Evolutionary conservation across 1,140 invertebrate genomes (phyloP).

Genomic region (Plutomurus gul): DNA sequence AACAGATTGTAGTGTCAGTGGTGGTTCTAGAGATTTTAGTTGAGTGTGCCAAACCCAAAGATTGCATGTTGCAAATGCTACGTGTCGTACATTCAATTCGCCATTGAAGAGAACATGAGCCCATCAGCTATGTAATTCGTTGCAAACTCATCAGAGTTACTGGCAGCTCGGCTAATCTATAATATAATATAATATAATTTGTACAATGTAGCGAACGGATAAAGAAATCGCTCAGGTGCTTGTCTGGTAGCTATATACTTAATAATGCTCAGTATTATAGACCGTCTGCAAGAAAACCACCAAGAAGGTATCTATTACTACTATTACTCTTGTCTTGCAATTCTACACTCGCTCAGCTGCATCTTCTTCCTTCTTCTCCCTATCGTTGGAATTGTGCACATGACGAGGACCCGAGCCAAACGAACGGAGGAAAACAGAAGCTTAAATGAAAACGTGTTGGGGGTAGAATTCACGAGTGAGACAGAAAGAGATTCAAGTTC

Average conservation of each 20-base stretch:
- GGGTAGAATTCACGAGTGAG: neutral
- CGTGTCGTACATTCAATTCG: conserved; percentile 8
- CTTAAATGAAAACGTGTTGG: conserved; percentile 24
- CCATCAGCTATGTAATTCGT: conserved; percentile 16
- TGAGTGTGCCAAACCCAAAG: conserved; percentile 18
- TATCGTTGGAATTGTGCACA: neutral
- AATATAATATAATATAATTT: no score
- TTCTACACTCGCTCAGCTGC: neutral
- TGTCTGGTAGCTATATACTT: neutral
- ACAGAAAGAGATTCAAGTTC: neutral
- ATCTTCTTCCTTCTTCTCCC: neutral
- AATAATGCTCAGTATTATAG: no score
- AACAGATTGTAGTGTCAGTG: neutral
- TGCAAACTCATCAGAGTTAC: neutral
- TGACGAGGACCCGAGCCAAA: neutral
- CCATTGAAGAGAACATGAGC: conserved; percentile 3
- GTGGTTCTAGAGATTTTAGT: no score
- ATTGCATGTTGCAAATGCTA: conserved; percentile 7
- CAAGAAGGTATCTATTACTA: neutral
- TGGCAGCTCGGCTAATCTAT: neutral
- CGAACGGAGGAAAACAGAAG: conserved; percentile 2
- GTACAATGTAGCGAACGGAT: neutral
- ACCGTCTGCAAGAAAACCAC: no score
- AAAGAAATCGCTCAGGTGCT: no score
- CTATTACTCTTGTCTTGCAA: neutral